Conservation (phyloP, 2,797 vertebrate species). For the Morus bassanus region DNA sequence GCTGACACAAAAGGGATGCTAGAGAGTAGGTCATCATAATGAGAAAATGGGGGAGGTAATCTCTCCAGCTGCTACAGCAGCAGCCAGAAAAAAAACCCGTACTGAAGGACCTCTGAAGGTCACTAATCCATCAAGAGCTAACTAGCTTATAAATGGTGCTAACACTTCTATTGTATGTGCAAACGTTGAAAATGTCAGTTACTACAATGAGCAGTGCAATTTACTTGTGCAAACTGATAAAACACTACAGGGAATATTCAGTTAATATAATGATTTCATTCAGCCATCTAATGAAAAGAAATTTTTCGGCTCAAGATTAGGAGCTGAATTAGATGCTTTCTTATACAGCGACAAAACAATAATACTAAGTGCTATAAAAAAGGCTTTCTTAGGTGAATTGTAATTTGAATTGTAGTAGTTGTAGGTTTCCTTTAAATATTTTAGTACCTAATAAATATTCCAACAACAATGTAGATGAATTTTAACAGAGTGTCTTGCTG, state of each 20-base stretch:
- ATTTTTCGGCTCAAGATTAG: background rate
- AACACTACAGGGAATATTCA: background rate
- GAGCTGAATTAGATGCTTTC: slow-evolving; percentile 7
- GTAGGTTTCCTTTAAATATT: slow-evolving; percentile 68
- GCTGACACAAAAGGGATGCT: background rate
- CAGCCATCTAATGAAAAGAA: slow-evolving; percentile 26
- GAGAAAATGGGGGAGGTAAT: background rate
- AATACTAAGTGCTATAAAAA: background rate
- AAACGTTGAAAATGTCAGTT: slow-evolving; percentile 12
- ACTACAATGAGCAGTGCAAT: background rate
- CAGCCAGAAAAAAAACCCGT: background rate
- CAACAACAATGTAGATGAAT: slow-evolving; percentile 49
- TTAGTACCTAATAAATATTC: slow-evolving; percentile 71
- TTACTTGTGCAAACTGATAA: slow-evolving; percentile 28
- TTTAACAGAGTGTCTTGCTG: slow-evolving; percentile 67
- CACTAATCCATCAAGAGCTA: background rate
- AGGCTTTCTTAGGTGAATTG: slow-evolving; percentile 32
- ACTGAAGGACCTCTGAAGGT: slow-evolving; percentile 12
- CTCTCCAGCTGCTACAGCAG: background rate
- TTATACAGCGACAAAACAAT: background rate
- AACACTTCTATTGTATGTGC: slow-evolving; percentile 3
- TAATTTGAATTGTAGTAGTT: slow-evolving; percentile 58
- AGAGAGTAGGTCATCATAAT: background rate
- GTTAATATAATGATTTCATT: slow-evolving; percentile 25
- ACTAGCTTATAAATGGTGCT: background rate